A percentile compares a stretch with the other conserved stretches of the same genome.
Conservation (phyloP, 2,888 invertebrate genomes). For the Erpobdella octoculata region DNA sequence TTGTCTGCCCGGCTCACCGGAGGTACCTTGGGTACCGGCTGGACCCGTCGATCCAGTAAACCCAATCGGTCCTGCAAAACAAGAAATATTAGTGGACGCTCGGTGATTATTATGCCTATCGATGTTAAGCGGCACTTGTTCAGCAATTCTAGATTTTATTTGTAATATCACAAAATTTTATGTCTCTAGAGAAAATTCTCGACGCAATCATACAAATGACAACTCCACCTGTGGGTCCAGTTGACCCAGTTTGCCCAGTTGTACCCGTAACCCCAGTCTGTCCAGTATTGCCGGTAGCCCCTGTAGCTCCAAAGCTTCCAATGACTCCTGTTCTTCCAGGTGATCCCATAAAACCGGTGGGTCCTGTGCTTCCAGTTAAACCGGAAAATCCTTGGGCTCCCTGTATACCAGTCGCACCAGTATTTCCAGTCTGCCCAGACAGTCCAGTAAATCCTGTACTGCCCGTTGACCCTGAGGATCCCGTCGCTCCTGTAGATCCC, state of each 20-base stretch:
- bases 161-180: no score
- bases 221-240: background rate
- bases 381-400: conserved; percentile 27
- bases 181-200: no score
- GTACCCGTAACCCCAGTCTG: background rate
- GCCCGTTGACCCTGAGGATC: conserved; percentile 25
- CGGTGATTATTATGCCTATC: no score
- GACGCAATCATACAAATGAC: no score
- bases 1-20: conserved; percentile 7
- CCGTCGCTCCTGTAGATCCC: conserved; percentile 4
- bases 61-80: conserved; percentile 19
- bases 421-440: conserved; percentile 21
- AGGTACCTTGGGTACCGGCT: conserved; percentile 25
- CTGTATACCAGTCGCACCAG: conserved; percentile 24
- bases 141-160: no score
- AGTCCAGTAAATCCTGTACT: conserved; percentile 12
- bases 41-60: conserved; percentile 25
- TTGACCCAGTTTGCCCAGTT: background rate
- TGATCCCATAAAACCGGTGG: conserved; percentile 25
- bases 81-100: conserved; percentile 10
- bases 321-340: conserved; percentile 26
- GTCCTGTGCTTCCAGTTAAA: conserved; percentile 25
- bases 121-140: no score
- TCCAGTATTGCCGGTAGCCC: conserved; percentile 6
- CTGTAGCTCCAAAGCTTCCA: conserved; percentile 18